A percentile compares a stretch with the other conserved stretches of the same genome.
These are phyloP conservation scores for Acholoe squamosa DNA, from an alignment of 2,888 invertebrate species.

Conservation along the genomic window DNA sequence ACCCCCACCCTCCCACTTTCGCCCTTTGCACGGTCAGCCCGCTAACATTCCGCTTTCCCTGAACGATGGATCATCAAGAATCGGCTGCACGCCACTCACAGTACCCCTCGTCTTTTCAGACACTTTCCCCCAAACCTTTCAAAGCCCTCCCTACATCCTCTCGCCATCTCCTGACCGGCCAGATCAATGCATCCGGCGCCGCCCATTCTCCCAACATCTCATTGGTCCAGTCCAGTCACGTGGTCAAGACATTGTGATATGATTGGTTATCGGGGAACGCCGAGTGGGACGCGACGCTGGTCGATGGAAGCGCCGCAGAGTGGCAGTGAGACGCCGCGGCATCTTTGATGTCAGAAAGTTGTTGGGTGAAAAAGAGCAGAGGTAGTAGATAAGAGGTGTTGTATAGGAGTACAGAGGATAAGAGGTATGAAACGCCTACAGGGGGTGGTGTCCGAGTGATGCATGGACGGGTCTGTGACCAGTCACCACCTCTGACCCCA, in stretches of 20 bases:
- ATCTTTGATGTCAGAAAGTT: slow-evolving; percentile 49
- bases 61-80: slow-evolving; percentile 18
- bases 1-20: neutral
- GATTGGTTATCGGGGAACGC: neutral
- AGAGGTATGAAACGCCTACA: neutral
- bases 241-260: slow-evolving; percentile 43
- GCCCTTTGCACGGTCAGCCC: slow-evolving; percentile 16
- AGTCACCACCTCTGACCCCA: too few species aligned
- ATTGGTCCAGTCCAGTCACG: slow-evolving; percentile 48
- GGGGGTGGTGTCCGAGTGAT: neutral
- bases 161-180: neutral
- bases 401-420: too few species aligned
- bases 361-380: slow-evolving; percentile 13
- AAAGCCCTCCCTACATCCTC: slow-evolving; percentile 21
- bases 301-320: slow-evolving; percentile 18
- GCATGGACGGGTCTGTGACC: too few species aligned
- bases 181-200: neutral
- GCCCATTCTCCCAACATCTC: neutral
- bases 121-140: slow-evolving; percentile 36
- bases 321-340: neutral
- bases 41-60: neutral
- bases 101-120: neutral
- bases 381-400: neutral
- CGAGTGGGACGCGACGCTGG: neutral
- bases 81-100: neutral